Percentiles rank a stretch among this genome's conserved stretches.
Evolutionary conservation across 2,113 vertebrate species (phyloP).

Genomic region (Aegithalos caudatus): DNA sequence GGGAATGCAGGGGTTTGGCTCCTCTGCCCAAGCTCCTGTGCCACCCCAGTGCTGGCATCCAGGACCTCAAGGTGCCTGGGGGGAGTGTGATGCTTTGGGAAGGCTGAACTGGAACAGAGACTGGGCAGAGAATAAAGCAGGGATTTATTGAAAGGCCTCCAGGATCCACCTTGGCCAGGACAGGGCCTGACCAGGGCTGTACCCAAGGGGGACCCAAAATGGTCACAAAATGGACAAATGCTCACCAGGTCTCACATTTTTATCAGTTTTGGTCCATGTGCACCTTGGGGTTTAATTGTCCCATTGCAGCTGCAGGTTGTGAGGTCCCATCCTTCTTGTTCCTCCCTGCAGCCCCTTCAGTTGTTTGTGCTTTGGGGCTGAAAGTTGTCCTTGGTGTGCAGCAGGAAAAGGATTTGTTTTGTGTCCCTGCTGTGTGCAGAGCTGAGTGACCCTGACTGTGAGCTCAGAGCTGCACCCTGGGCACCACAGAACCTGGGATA

Average conservation of each 20-base stretch:
- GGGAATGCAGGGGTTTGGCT: not conserved
- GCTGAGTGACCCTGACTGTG: not conserved
- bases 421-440: not conserved
- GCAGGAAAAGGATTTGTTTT: not conserved
- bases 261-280: not conserved
- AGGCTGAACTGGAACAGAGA: not conserved
- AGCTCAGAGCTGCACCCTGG: not conserved
- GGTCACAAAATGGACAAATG: not conserved
- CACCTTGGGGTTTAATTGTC: not conserved
- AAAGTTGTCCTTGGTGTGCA: not conserved
- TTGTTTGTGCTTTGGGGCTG: not conserved
- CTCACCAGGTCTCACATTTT: not conserved
- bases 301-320: not conserved
- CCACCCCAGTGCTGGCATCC: rapidly evolving
- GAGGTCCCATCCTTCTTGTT: not conserved
- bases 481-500: not conserved
- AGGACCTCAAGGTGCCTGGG: not conserved
- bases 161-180: not conserved
- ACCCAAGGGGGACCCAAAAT: not conserved
- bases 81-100: not conserved
- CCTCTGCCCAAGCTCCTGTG: not conserved
- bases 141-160: not conserved
- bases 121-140: not conserved
- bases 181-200: not conserved
- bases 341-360: not conserved